Evolutionary conservation across 2,797 vertebrate genomes (phyloP), one percentile per base, ranked within the genome.

Genomic region (Sebastes ruberrimus): DNA sequence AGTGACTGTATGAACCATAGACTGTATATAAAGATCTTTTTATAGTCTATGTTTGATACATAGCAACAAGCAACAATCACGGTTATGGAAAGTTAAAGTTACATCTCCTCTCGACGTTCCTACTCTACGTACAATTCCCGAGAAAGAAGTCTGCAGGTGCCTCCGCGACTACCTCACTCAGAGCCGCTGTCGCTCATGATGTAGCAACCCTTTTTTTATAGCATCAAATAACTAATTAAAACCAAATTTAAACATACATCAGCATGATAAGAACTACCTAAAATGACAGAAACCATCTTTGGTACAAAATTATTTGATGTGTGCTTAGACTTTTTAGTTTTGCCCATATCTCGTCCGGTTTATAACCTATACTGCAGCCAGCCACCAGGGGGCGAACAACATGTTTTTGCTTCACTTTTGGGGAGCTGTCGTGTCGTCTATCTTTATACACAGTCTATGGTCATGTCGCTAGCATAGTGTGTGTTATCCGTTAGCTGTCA

Each of bases 171-270:
- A 49, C 46, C 0, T 53, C 20, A 22, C 52, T 53, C 52, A 53
- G 52, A 53, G 20, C 52, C 10, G 52, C 52, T 53, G 52, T 53
- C 49, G 0, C 7, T 53, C 52, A 49, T 49, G 46, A 49, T 18
- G 46, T 49, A 0, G 18, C 1, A 20, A 0, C 18, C 18, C 46
- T 5, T 53, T 2, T 10, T 46, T 46, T 46, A 22, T 22, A 53
- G 9, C 9, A 10, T 53, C 52, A 53, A 53, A 5, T 49, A 49
- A 49, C 46, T 20, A 20, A 49, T 46, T 46, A 18, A 46, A 46
- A 46, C 42, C 42, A 46, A 46, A 46, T 0, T 46, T 46, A 46
- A 46, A 49, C 46, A 49, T 20, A 49, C 46, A 49, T 0, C 16
- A 49, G 46, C 46, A 49, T 20, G 18, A 49, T 49, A 49, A 49